Evolutionary conservation across 2,888 invertebrate species (phyloP).

Genomic region (Mantis religiosa): DNA sequence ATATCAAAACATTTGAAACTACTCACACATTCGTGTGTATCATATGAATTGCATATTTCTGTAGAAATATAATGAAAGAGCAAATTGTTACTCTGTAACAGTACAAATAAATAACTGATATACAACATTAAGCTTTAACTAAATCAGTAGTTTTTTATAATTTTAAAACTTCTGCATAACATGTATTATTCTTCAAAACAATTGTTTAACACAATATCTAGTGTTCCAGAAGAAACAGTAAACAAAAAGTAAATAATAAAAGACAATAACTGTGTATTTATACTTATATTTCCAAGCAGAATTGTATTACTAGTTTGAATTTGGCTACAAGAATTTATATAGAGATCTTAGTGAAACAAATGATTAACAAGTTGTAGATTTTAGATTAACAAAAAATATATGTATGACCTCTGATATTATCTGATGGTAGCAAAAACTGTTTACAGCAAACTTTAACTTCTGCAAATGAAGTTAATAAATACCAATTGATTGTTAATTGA

Average conservation of each 20-base stretch:
- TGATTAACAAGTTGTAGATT: background rate
- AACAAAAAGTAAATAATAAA: background rate
- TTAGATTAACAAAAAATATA: background rate
- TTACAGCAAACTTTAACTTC: background rate
- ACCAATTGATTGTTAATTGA: background rate
- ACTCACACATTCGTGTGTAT: no score
- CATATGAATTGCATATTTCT: no score
- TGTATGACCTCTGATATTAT: background rate
- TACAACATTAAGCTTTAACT: background rate
- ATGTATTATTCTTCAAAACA: background rate
- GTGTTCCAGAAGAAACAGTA: background rate
- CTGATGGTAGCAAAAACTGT: background rate
- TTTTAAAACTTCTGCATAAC: background rate
- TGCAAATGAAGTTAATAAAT: background rate
- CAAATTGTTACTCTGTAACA: background rate
- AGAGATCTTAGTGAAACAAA: background rate
- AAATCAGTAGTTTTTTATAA: background rate
- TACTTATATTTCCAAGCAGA: background rate
- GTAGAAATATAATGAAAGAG: no score
- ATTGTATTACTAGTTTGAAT: background rate
- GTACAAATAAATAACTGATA: background rate
- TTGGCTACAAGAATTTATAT: background rate
- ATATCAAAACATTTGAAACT: no score
- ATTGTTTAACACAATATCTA: background rate
- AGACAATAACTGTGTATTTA: background rate